phyloP scores from a whole-genome alignment of 2,888 invertebrate genomes.

The Parelbella ahira region DNA sequence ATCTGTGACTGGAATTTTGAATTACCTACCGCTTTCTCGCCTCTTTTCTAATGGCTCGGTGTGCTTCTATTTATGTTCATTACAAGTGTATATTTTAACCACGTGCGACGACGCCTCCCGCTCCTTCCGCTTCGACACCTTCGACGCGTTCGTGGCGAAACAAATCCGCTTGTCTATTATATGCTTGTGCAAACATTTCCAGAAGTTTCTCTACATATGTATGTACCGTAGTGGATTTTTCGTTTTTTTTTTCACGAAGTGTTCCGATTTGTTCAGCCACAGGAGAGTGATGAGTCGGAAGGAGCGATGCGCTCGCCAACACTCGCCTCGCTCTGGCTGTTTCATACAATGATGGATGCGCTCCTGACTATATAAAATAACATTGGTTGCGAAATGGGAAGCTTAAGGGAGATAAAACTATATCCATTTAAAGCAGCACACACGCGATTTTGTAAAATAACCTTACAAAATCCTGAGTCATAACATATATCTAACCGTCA shows the following conservation, averaged over 20 bases:
- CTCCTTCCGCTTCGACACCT: slow-evolving; percentile 29
- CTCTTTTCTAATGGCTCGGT: slow-evolving; percentile 73
- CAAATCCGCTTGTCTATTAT: slow-evolving; percentile 16
- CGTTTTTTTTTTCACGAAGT: neutral
- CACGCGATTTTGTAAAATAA: neutral
- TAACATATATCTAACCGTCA: no score
- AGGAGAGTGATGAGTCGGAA: slow-evolving; percentile 30
- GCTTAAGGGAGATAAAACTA: slow-evolving; percentile 1
- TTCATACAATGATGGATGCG: neutral
- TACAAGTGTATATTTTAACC: slow-evolving; percentile 33
- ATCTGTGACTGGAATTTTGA: slow-evolving; percentile 75
- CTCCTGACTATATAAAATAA: neutral
- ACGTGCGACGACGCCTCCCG: slow-evolving; percentile 28
- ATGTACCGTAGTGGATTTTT: no score
- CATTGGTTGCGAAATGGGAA: neutral
- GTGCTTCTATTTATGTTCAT: slow-evolving; percentile 66
- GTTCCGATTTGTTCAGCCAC: slow-evolving; percentile 21
- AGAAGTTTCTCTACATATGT: neutral
- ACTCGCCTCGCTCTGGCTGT: slow-evolving; percentile 31
- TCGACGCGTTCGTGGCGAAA: slow-evolving; percentile 8
- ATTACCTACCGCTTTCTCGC: slow-evolving; percentile 71
- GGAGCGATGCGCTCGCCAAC: slow-evolving; percentile 28
- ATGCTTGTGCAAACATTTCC: slow-evolving; percentile 2
- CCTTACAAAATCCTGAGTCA: no score
- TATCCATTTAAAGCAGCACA: neutral